These are phyloP conservation scores for Caenorhabditis sp. DNA, from an alignment of 2,888 invertebrate genomes.

Conservation along the genomic window DNA sequence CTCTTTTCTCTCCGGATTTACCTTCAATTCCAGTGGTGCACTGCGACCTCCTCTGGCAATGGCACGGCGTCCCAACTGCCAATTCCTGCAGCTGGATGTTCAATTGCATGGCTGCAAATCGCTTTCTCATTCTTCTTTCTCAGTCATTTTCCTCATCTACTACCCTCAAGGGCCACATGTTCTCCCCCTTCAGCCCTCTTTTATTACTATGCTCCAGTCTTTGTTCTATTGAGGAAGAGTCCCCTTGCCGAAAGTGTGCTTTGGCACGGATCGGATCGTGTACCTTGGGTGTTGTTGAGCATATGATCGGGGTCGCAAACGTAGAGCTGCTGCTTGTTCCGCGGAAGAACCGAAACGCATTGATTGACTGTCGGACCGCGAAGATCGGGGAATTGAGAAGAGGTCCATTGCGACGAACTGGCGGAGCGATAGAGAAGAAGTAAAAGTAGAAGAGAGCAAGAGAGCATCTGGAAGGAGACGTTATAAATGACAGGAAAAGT, in stretches of 20 bases:
- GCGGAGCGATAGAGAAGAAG: constrained; percentile 20
- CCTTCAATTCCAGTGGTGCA: constrained; percentile 67
- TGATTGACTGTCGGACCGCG: constrained; percentile 73
- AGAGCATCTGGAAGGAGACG: constrained; percentile 12
- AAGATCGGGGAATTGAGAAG: constrained; percentile 61
- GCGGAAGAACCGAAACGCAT: constrained; percentile 63
- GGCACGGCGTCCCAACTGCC: constrained; percentile 75
- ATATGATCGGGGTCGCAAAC: constrained; percentile 79
- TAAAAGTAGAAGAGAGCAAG: constrained; percentile 7
- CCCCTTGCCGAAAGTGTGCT: no score
- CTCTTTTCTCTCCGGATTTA: no score
- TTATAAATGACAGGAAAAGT: background rate
- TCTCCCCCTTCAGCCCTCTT: constrained; percentile 23
- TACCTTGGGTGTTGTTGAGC: constrained; percentile 76
- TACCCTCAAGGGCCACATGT: constrained; percentile 39
- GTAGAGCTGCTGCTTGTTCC: constrained; percentile 70
- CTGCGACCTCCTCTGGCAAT: constrained; percentile 77
- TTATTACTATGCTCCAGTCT: constrained; percentile 37
- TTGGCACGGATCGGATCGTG: no score
- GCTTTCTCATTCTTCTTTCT: background rate
- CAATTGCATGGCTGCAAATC: constrained; percentile 68
- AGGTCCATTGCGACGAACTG: constrained; percentile 65
- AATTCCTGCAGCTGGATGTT: constrained; percentile 73
- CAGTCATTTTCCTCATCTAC: background rate
- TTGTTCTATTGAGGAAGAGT: constrained; percentile 21